These are phyloP conservation scores for Paramuricea clavata DNA, from an alignment of 92 coral and sea anemone genomes.

Conservation along the genomic window DNA sequence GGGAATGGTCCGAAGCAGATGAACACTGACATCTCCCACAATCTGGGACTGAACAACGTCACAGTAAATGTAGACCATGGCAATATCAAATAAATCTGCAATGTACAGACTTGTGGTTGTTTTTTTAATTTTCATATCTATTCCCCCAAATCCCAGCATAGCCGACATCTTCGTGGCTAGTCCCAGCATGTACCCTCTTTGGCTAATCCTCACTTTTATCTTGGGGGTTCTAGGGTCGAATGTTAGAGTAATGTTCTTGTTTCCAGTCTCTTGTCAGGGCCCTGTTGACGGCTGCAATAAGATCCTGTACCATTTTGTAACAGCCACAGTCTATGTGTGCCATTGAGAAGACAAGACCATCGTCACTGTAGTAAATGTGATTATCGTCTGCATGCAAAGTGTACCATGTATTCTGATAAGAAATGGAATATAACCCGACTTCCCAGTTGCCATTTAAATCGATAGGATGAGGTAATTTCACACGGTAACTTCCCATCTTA, in stretches of 20 bases:
- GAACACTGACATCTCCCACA: too few species aligned
- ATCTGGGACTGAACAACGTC: too few species aligned
- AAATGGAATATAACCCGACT: constrained; percentile 25
- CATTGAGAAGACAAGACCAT: not conserved
- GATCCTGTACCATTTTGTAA: constrained; percentile 43
- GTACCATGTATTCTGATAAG: constrained; percentile 20
- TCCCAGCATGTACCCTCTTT: not conserved
- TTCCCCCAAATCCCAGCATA: too few species aligned
- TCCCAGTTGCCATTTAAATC: too few species aligned
- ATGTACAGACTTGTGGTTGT: not conserved
- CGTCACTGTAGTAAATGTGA: constrained; percentile 36
- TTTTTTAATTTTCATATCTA: too few species aligned
- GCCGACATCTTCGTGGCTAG: not conserved
- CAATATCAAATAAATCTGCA: not conserved
- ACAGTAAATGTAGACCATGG: too few species aligned
- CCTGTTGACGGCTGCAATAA: constrained; percentile 55
- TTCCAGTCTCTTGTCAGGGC: too few species aligned
- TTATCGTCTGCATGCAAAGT: not conserved
- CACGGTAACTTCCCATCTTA: too few species aligned
- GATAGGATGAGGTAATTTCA: too few species aligned
- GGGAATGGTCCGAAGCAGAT: constrained; percentile 41
- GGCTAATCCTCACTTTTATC: not conserved
- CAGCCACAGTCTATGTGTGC: constrained; percentile 39
- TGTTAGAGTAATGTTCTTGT: too few species aligned
- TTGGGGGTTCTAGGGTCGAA: too few species aligned